These are phyloP conservation scores for Esperia sulphurella DNA, from an alignment of 2,888 invertebrate species.

Conservation along the genomic window DNA sequence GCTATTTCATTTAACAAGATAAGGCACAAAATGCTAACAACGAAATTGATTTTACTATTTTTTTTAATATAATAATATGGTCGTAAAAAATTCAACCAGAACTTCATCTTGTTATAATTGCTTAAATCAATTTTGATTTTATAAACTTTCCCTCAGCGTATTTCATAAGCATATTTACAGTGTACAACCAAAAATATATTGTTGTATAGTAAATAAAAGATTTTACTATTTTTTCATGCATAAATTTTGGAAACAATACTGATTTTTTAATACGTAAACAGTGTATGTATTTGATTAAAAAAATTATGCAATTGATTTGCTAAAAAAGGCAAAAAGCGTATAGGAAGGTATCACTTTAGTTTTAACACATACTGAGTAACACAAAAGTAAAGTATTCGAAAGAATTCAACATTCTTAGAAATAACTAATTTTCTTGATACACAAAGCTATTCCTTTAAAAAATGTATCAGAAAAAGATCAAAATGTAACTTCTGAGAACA, in stretches of 20 bases:
- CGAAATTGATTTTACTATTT: conserved; percentile 2
- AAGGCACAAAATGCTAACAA: conserved; percentile 44
- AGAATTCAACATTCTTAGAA: conserved; percentile 63
- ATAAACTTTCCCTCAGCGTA: not conserved
- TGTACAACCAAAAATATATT: conserved; percentile 1
- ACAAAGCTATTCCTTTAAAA: conserved; percentile 6
- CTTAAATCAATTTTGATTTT: conserved; percentile 5
- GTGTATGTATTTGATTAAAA: conserved; percentile 14
- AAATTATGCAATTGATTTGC: conserved; percentile 21
- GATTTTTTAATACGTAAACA: conserved; percentile 42
- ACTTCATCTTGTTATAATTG: not conserved
- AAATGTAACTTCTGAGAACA: not conserved
- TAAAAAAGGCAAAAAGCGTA: conserved; percentile 36
- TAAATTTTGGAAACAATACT: conserved; percentile 46
- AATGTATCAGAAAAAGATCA: conserved; percentile 1
- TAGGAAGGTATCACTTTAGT: conserved; percentile 50
- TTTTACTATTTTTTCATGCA: not conserved
- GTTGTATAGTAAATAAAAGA: not conserved
- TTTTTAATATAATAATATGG: no score
- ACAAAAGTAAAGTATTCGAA: conserved; percentile 75
- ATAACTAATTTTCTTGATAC: conserved; percentile 8
- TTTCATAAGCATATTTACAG: not conserved
- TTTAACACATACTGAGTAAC: conserved; percentile 40
- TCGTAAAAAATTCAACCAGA: no score
- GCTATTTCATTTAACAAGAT: conserved; percentile 31